Percentiles rank a stretch among this genome's conserved stretches.
These are phyloP conservation scores for Trypoxylon attenuatum DNA, from an alignment of 2,888 invertebrate species.

Conservation along the genomic window DNA sequence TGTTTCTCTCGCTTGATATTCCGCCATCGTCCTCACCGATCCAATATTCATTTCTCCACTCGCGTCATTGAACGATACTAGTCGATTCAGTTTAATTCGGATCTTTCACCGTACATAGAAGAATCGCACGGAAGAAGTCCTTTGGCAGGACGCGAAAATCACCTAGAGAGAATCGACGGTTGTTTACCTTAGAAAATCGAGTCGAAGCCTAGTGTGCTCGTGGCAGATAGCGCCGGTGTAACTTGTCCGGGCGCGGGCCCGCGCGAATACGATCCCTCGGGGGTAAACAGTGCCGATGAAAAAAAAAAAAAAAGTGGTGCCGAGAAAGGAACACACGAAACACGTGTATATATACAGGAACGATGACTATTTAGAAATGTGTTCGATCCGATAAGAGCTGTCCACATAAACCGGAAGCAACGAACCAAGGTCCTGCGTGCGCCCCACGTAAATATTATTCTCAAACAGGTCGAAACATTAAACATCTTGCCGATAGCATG, in stretches of 20 bases:
- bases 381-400: slow-evolving; percentile 48
- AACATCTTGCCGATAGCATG: slow-evolving; percentile 65
- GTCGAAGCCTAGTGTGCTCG: too few species aligned
- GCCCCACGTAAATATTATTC: slow-evolving; percentile 65
- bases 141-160: too few species aligned
- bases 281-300: background rate
- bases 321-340: slow-evolving; percentile 3
- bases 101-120: too few species aligned
- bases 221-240: background rate
- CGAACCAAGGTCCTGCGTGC: slow-evolving; percentile 44
- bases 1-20: slow-evolving; percentile 19
- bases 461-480: slow-evolving; percentile 67
- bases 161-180: too few species aligned
- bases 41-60: too few species aligned
- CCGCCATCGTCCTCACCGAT: background rate
- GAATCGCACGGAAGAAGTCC: too few species aligned
- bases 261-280: background rate
- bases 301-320: background rate
- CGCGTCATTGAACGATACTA: too few species aligned
- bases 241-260: background rate
- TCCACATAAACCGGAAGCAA: slow-evolving; percentile 57
- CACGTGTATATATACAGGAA: slow-evolving; percentile 33
- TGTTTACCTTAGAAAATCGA: too few species aligned
- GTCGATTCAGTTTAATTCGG: too few species aligned
- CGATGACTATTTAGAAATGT: slow-evolving; percentile 47